Evolutionary conservation across 2,888 invertebrate species (phyloP), one percentile per base, ranked within the genome.

Genomic region (Melinaea menophilus): DNA sequence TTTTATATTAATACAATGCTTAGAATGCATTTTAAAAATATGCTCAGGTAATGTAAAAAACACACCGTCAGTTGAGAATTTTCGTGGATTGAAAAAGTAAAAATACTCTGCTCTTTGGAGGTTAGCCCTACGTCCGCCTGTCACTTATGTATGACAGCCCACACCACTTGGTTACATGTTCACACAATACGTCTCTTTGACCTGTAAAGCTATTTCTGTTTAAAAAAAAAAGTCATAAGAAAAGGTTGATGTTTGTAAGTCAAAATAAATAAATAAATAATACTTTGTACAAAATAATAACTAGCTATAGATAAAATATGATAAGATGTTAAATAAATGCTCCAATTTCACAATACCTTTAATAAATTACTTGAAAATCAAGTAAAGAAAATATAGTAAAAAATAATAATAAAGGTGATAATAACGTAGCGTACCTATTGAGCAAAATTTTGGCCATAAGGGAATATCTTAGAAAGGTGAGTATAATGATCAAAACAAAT

Each of bases 81-180:
- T 86, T 79, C 82, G 75, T 71, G 78, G 74, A 79, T 82, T 77
- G 73, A 71, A 75, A 82, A 86, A 85, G 84, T 86, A 81, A 86
- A 84, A 83, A 82, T 81, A 76, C 77, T 80, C 70, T 71, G 77
- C 72, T 73, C 71, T 70, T 70, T 70, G 69, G 72, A 72, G 72
- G 76, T 75, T 74, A 76, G 76, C 72, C 79, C 84, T 85, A 87
- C 75, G 76, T 87, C 80, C 66, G 68, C 63, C 81, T 87, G 87
- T 86, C 87, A 9, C 41, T 87, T 86, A 85, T 75, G 73, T 82
- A 81, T 81, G 84, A 81, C 82, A 22, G 22, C 22, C 22, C 22
- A 1, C 22, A 22, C 22, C 22, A 22, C 1, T 22, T 22, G 22
- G 22, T 22, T 48, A 64, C 58, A 54, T 55, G 59, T 56, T 63